These are phyloP conservation scores for Andrena bicolor DNA, from an alignment of 2,888 invertebrate genomes.

Conservation along the genomic window DNA sequence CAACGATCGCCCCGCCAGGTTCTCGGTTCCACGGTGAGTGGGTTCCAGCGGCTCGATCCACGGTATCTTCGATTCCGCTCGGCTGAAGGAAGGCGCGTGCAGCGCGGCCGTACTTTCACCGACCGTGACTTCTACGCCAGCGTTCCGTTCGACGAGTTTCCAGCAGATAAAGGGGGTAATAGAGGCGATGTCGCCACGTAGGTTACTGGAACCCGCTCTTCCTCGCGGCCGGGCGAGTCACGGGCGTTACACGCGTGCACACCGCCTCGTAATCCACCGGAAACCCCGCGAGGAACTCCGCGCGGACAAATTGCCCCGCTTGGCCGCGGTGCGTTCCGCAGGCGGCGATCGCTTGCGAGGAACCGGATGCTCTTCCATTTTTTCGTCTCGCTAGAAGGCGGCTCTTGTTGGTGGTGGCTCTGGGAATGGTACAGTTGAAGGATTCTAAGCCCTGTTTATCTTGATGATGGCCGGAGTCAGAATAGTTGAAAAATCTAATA, in stretches of 20 bases:
- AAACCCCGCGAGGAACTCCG: slow-evolving; percentile 52
- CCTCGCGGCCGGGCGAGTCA: slow-evolving; percentile 40
- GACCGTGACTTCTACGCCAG: slow-evolving; percentile 79
- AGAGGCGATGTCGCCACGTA: slow-evolving; percentile 78
- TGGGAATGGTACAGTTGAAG: too few species aligned
- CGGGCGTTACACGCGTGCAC: slow-evolving; percentile 34
- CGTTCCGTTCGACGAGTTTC: slow-evolving; percentile 79
- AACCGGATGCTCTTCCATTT: neutral
- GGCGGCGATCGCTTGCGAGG: neutral
- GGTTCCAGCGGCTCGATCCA: slow-evolving; percentile 10
- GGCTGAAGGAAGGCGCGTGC: slow-evolving; percentile 49
- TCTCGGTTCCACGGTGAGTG: neutral
- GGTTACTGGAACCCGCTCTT: slow-evolving; percentile 75
- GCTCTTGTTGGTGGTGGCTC: too few species aligned
- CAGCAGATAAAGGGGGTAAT: slow-evolving; percentile 78
- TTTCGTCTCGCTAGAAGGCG: neutral
- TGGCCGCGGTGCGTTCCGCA: neutral
- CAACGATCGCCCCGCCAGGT: neutral
- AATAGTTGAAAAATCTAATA: too few species aligned
- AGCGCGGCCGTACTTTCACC: slow-evolving; percentile 80
- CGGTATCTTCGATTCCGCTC: slow-evolving; percentile 44
- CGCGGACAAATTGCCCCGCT: slow-evolving; percentile 7
- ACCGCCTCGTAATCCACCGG: slow-evolving; percentile 58
- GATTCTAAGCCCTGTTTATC: too few species aligned
- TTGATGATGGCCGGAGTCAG: too few species aligned